Conservation (phyloP, 2,797 vertebrate genomes). For the Mus caroli region DNA sequence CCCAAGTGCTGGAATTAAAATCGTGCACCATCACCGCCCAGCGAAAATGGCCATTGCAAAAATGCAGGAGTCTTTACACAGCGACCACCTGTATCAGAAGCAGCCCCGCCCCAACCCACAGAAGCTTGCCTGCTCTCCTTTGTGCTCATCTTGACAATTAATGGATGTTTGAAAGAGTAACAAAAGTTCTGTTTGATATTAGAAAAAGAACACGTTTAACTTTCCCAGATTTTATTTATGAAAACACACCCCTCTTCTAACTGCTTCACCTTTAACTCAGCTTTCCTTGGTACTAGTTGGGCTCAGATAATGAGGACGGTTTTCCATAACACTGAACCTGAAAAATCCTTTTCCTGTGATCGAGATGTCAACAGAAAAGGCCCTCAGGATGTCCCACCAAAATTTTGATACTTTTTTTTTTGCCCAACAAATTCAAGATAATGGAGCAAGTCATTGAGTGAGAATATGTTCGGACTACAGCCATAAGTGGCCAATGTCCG, state of each 20-base stretch:
- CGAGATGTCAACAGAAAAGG: conserved; percentile 10
- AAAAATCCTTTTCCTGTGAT: not conserved
- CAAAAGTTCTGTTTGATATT: not conserved
- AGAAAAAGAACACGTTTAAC: conserved; percentile 17
- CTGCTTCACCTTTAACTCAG: not conserved
- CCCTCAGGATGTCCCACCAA: not conserved
- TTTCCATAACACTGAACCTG: not conserved
- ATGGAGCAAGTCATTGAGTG: not conserved
- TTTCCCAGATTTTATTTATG: not conserved
- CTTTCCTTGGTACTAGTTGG: not conserved
- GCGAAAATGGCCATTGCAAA: not conserved
- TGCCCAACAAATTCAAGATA: not conserved
- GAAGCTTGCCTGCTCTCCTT: not conserved
- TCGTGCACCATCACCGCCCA: too few species aligned
- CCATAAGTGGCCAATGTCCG: not conserved
- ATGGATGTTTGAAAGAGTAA: conserved; percentile 26
- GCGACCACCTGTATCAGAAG: not conserved
- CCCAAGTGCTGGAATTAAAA: too few species aligned
- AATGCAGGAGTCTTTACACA: not conserved
- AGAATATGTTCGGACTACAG: not conserved
- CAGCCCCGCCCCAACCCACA: not conserved
- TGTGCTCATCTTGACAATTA: conserved; percentile 13
- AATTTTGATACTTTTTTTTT: not conserved
- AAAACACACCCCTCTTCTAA: not conserved
- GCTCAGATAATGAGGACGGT: not conserved